A percentile compares a stretch with the other conserved stretches of the same genome.
Evolutionary conservation across 2,113 vertebrate genomes (phyloP).

Genomic region (Cranoglanis bouderius): DNA sequence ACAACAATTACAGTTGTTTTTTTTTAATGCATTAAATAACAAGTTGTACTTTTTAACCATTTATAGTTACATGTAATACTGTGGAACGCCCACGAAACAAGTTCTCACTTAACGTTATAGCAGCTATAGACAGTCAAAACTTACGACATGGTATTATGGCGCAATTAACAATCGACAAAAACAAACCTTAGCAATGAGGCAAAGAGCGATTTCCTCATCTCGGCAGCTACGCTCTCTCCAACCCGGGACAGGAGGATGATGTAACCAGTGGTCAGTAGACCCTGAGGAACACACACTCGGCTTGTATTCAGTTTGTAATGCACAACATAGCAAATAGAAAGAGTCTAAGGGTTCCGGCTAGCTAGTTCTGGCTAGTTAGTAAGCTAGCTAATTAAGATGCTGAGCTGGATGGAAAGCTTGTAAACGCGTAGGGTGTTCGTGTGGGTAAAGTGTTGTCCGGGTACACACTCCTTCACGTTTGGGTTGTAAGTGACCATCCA

Average conservation of each 20-base stretch:
- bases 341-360: no score
- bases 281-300: conserved; percentile 67
- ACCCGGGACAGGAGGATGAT: conserved; percentile 85
- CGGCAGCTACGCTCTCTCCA: conserved; percentile 84
- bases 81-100: no score
- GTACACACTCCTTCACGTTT: neutral
- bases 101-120: no score
- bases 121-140: neutral
- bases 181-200: conserved; percentile 79
- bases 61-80: no score
- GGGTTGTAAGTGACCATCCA: neutral
- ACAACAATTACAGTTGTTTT: no score
- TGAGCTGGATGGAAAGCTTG: neutral
- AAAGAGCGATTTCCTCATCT: conserved; percentile 89
- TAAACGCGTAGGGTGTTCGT: neutral
- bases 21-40: no score
- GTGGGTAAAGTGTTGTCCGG: neutral
- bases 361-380: neutral
- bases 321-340: neutral
- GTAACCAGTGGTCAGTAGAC: conserved; percentile 87
- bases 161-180: neutral
- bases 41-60: no score
- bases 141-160: neutral
- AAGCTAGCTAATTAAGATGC: neutral
- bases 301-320: neutral